Evolutionary conservation across 2,797 vertebrate genomes (phyloP).

Genomic region (Falco peregrinus): DNA sequence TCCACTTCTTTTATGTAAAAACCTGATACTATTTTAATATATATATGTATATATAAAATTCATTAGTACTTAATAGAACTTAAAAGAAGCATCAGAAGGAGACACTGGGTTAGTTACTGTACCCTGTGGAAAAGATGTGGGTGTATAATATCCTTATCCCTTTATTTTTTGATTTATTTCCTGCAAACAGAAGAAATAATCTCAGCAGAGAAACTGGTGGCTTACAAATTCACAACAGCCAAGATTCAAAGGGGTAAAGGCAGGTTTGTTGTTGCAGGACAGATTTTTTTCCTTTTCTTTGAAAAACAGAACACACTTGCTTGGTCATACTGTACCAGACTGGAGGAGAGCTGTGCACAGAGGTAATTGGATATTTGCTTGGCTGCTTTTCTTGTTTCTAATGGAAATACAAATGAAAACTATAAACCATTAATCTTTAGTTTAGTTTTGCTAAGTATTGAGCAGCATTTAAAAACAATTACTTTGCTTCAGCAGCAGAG

Average conservation of each 20-base stretch:
- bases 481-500: constrained; percentile 51
- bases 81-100: background rate
- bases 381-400: constrained; percentile 54
- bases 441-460: constrained; percentile 65
- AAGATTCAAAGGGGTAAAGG: background rate
- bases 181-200: background rate
- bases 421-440: constrained; percentile 74
- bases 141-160: background rate
- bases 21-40: background rate
- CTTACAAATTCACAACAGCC: background rate
- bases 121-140: background rate
- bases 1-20: background rate
- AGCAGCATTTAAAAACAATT: constrained; percentile 71
- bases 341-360: background rate
- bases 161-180: background rate
- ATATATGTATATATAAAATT: background rate
- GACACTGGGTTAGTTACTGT: background rate
- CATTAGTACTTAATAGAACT: background rate
- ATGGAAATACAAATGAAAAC: constrained; percentile 66
- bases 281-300: background rate
- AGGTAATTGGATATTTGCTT: constrained; percentile 13
- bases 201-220: background rate
- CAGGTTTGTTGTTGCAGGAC: background rate
- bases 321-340: background rate
- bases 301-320: background rate